phyloP scores from a whole-genome alignment of 2,797 vertebrate genomes.

The Muraenolepis orangiensis region DNA sequence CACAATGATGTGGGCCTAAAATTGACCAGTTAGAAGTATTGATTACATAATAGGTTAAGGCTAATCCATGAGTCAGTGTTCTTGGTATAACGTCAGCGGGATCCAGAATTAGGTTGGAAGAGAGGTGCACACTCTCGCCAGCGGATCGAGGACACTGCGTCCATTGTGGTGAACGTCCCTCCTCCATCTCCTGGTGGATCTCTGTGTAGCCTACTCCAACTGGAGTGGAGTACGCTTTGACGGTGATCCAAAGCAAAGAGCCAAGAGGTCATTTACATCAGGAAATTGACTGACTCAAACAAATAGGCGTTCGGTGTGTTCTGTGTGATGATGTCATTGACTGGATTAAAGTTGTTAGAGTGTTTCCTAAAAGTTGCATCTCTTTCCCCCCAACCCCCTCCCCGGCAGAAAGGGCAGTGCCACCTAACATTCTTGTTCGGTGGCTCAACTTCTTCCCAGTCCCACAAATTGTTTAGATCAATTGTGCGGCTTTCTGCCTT shows the following conservation, averaged over 20 bases:
- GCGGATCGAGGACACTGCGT: neutral
- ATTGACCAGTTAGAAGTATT: neutral
- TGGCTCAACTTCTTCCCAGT: conserved; percentile 55
- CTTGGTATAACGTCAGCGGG: neutral
- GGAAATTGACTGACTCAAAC: conserved; percentile 16
- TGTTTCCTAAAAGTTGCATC: conserved; percentile 44
- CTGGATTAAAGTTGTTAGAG: conserved; percentile 8
- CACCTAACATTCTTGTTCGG: conserved; percentile 47
- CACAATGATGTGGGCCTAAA: neutral
- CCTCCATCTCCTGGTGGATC: neutral
- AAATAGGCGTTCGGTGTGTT: conserved; percentile 24
- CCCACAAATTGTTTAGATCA: neutral
- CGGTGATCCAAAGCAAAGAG: conserved; percentile 16
- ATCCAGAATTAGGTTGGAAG: neutral
- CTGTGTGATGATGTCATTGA: conserved; percentile 39
- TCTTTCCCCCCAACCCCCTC: too few species aligned
- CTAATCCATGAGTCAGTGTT: neutral
- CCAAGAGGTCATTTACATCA: conserved; percentile 5
- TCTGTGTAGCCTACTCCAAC: neutral
- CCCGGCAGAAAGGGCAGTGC: conserved; percentile 32
- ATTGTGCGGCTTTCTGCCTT: neutral
- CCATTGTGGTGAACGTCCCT: neutral
- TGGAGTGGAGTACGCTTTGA: conserved; percentile 1
- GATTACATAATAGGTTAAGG: neutral
- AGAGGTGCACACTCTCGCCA: neutral